Conservation (phyloP, 35 echinoderm and acorn worm genomes). For the Stichopus chloronotus region DNA sequence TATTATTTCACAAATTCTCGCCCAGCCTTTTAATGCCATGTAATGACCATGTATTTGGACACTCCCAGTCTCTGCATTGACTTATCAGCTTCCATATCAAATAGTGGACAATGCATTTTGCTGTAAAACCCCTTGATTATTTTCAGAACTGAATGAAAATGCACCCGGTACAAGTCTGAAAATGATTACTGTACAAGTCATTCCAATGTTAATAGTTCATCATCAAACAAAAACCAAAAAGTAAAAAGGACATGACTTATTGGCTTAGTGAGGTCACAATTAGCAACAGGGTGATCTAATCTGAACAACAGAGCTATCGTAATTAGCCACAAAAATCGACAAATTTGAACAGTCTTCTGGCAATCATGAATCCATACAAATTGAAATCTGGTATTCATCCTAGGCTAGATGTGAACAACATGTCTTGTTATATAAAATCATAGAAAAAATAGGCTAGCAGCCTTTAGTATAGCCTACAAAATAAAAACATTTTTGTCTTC, state of each 20-base stretch:
- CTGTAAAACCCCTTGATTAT: background rate
- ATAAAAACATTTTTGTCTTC: background rate
- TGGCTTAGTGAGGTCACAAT: background rate
- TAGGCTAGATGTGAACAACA: too few relatives aligned
- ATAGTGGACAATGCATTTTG: background rate
- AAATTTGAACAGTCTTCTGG: background rate
- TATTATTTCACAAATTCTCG: background rate
- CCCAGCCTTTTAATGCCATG: background rate
- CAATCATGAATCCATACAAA: background rate
- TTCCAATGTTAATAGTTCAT: background rate
- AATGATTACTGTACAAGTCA: background rate
- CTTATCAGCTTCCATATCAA: background rate
- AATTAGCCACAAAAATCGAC: background rate
- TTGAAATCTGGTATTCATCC: conserved; percentile 14
- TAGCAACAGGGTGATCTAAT: conserved; percentile 9
- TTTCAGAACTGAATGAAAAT: too few relatives aligned
- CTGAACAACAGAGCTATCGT: background rate
- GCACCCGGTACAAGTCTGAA: background rate
- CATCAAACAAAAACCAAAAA: background rate
- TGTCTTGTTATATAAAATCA: background rate
- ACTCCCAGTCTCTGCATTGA: background rate
- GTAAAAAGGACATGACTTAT: background rate
- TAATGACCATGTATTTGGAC: conserved; percentile 15
- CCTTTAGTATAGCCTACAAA: background rate
- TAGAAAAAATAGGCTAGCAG: background rate